phyloP scores from a whole-genome alignment of 2,888 invertebrate genomes.

The Cantharis flavilabris region DNA sequence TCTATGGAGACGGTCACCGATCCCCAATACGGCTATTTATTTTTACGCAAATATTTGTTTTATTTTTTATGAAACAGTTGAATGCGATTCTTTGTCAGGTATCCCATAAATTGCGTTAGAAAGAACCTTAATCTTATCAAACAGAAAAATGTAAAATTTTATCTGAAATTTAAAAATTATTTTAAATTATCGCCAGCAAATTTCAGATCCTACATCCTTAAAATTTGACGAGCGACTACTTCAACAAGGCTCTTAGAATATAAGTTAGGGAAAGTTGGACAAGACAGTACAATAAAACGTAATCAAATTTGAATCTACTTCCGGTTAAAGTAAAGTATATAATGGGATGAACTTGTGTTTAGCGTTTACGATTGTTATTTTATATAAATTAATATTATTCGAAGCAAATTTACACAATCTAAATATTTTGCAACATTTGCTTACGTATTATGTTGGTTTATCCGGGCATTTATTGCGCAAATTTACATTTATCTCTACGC shows the following conservation, averaged over 20 bases:
- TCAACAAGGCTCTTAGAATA: background rate
- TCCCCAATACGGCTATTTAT: background rate
- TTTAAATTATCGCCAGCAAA: background rate
- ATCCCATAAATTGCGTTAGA: background rate
- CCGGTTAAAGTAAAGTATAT: no score
- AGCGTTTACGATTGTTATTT: background rate
- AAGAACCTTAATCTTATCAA: background rate
- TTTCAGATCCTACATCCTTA: background rate
- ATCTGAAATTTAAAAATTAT: no score
- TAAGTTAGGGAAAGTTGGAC: background rate
- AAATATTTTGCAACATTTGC: background rate
- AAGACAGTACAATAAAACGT: background rate
- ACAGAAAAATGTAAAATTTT: background rate
- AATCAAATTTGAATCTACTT: background rate
- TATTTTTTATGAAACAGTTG: background rate
- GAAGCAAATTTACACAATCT: background rate
- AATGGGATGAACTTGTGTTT: background rate
- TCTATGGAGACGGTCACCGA: background rate
- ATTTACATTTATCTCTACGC: background rate
- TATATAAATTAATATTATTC: background rate
- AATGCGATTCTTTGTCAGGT: background rate
- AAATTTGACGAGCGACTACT: background rate
- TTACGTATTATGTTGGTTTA: background rate
- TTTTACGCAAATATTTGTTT: background rate
- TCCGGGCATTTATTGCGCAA: background rate